Conservation (phyloP, 2,797 vertebrate species). For the Lemur catta region DNA sequence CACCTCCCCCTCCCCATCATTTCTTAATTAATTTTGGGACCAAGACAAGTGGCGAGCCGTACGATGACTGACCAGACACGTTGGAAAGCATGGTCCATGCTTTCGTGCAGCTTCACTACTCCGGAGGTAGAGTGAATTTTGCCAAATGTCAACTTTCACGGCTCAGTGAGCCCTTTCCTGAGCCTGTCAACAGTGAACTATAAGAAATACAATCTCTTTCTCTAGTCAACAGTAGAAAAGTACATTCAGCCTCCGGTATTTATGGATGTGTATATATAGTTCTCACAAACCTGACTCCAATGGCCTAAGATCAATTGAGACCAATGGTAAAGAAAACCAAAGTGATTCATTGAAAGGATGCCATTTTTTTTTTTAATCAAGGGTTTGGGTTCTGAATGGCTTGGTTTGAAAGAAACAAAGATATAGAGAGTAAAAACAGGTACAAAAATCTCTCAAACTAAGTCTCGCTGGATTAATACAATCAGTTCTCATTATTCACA, state of each 20-base stretch:
- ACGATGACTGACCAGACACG: conserved; percentile 55
- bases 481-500: neutral
- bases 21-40: conserved; percentile 79
- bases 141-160: conserved; percentile 77
- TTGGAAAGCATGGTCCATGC: conserved; percentile 5
- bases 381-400: neutral
- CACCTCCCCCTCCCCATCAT: conserved; percentile 35
- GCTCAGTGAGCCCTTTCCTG: conserved; percentile 74
- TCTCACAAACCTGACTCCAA: neutral
- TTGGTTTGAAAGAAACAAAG: neutral
- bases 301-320: neutral
- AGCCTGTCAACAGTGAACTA: conserved; percentile 70
- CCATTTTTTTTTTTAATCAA: neutral
- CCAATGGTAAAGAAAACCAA: neutral
- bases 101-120: conserved; percentile 48
- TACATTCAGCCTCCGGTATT: neutral
- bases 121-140: conserved; percentile 61
- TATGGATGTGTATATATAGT: neutral
- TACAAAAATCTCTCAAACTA: neutral
- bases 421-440: neutral
- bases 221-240: conserved; percentile 48
- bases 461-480: neutral
- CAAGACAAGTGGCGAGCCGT: conserved; percentile 68
- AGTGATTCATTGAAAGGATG: neutral
- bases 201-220: conserved; percentile 28